Evolutionary conservation across 2,113 vertebrate genomes (phyloP).

Genomic region (Indicator maculatus): DNA sequence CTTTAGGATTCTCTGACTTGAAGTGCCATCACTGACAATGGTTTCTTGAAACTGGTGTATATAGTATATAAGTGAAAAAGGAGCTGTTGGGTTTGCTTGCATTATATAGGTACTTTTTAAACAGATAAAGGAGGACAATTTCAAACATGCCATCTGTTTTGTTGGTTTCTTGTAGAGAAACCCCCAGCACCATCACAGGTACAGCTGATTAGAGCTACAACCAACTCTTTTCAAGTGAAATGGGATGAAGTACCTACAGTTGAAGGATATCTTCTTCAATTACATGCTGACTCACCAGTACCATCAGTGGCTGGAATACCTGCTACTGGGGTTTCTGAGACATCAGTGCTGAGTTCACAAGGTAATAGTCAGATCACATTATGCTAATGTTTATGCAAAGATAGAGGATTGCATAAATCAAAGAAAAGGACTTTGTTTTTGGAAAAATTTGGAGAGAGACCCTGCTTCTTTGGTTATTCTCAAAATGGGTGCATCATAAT

Average conservation of each 20-base stretch:
- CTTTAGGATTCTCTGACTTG: neutral
- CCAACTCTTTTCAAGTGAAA: conserved; percentile 92
- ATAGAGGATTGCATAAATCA: neutral
- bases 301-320: conserved; percentile 33
- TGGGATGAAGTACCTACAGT: conserved; percentile 94
- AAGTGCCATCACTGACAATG: neutral
- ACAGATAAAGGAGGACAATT: neutral
- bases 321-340: conserved; percentile 51
- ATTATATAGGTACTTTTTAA: neutral
- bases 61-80: neutral
- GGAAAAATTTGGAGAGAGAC: neutral
- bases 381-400: neutral
- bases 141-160: neutral
- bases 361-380: conserved; percentile 52
- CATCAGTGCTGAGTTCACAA: conserved; percentile 63
- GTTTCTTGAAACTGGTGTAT: neutral
- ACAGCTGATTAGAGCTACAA: conserved; percentile 91
- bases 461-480: neutral
- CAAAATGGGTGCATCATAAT: neutral
- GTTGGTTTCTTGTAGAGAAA: conserved; percentile 79
- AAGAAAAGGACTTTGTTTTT: neutral
- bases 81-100: neutral
- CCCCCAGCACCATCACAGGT: conserved; percentile 88
- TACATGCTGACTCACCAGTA: conserved; percentile 79
- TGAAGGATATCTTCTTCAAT: conserved; percentile 91